Evolutionary conservation across 2,113 vertebrate species (phyloP), one percentile per base, ranked within the genome.

Genomic region (Labeo catla): DNA sequence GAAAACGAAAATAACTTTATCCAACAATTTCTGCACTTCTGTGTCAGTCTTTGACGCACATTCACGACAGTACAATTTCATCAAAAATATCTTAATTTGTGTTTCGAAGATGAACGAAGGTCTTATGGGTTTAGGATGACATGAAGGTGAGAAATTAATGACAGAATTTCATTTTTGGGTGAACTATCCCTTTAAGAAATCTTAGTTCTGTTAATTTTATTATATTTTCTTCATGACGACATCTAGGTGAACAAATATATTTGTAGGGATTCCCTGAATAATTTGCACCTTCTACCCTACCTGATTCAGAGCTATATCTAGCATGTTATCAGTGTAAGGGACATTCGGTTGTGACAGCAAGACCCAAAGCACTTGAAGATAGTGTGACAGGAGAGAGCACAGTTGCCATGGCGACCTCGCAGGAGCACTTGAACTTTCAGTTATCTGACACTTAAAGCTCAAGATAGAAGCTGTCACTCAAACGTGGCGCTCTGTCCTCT

Each of bases 391-490:
- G 89, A 90, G 89, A 92, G 92, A 92, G 91, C 90, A 87, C 15
- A 89, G 94, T 95, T 95, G 90, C 94, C 93, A 94, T 95, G 94
- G 93, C 92, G 93, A 95, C 94, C 89, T 89, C 86, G 66, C 86
- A 90, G 91, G 84, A 93, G 92, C 91, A 88, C 90, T 92, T 93
- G 93, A 94, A 91, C 93, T 91, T 90, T 89, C 87, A 47, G 79
- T 91, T 91, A 92, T 91, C 90, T 93, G 91, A 90, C 90, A 89
- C 89, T 91, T 86, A 92, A 88, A 89, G 90, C 87, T 92, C 76
- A 86, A 87, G 86, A 87, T 81, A 78, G 82, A 78, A 36, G 78
- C 66, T 82, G 57, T 88, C 76, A 89, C 87, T 88, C 86, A 83
- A 63, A 80, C 36, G 47, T n/a, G 6, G 12, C 28, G 28, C 47